Evolutionary conservation across 2,888 invertebrate genomes (phyloP), one percentile per base, ranked within the genome.

Genomic region (Ceraclea dissimilis): DNA sequence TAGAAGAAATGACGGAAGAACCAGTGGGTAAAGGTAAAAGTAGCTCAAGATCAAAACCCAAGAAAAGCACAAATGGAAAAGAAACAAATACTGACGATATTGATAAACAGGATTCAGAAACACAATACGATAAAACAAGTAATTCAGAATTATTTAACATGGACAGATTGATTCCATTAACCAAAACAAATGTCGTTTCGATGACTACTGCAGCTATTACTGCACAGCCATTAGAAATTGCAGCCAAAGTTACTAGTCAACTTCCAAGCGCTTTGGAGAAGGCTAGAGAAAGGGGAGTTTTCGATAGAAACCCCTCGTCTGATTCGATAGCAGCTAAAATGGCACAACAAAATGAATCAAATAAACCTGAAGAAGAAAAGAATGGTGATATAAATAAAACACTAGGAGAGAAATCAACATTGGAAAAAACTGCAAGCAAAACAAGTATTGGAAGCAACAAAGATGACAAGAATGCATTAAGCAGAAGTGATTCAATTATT

Each of bases 161-260:
- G 49, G 73, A 72, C 19, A 75, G 75, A 57, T 65, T 78, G 16
- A 72, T 78, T 6, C 72, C 76, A 52, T 64, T 78, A 52, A 77
- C 77, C 0, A 78, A 77, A 65, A 75, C 75, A 64, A 78, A 69
- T 60, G 71, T 80, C 19, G 72, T 80, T 44, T 79, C 80, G 17
- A 80, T 80, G 79, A 80, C 80, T 13, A 79, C 79, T 4, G 79
- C 80, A 18, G 79, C 80, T 5, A 80, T 80, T 51, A 78, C 80
- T 51, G 74, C 79, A 5, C 79, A 79, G 59, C 79, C 80, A 1
- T 67, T 79, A 58, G 76, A 80, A 67, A 73, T 79, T 11, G 79
- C 79, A 2, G 74, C 79, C 39, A 77, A 76, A 34, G 78, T 80
- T 6, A 79, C 79, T 2, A 79, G 79, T 63, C 79, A 80, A 65